Evolutionary conservation across 1,140 invertebrate genomes (phyloP), one percentile per base, ranked within the genome.

Genomic region (Phortica variegata): DNA sequence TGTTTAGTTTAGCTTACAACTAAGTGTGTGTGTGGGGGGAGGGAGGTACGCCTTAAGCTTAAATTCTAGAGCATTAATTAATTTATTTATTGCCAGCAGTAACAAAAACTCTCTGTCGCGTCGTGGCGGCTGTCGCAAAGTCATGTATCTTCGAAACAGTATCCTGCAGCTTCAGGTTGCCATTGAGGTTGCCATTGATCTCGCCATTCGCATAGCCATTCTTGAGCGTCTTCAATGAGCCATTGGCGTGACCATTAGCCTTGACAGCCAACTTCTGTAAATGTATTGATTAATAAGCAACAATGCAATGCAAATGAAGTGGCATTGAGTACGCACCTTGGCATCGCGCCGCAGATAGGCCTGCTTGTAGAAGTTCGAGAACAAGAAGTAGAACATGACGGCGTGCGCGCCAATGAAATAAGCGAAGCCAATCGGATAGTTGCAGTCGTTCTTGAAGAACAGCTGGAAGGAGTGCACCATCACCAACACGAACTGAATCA

Each of bases 401-500:
- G 88, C 87, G 66, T 91, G 89, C 31, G 84, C 75, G 57, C 86
- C 81, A 68, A 89, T 84, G 79, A 83, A 82, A 84, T 86, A 86
- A 15, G 82, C 82, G 54, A 88, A 88, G 2, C 82, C 82, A 46
- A 82, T 86, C 0, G 90, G 90, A 65, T 90, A 93, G 61, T 90
- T 82, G 80, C 91, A 94, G 18, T 93, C 88, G 37, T 76, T 76
- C 60, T 87, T 86, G 78, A 92, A 91, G 39, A 93, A 77, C 19
- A 93, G 77, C 75, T 93, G 90, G 79, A 89, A 87, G 9, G 89
- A 85, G 69, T 93, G 91, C 3, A 89, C 69, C 77, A 89, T 85
- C 1, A 92, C 87, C 1, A 85, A 58, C 1, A 93, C 76, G 58
- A 94, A 94, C 75, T 94, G 91, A 2, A 91, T 82, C 86, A 96